Conservation (phyloP, 2,888 invertebrate genomes). For the Campoletis raptor region DNA sequence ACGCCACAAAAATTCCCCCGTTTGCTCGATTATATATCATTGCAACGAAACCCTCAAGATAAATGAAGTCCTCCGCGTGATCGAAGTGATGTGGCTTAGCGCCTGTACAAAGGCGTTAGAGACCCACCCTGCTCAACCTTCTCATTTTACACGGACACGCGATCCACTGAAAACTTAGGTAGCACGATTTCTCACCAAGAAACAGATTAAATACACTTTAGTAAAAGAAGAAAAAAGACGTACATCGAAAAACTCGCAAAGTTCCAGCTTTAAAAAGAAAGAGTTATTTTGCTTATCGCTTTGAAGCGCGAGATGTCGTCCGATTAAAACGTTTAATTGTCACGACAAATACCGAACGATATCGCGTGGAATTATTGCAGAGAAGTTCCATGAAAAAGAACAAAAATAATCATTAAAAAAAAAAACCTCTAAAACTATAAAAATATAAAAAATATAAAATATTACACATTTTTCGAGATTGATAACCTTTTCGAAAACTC, state of each 20-base stretch:
- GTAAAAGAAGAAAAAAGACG: neutral
- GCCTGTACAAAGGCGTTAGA: conserved; percentile 12
- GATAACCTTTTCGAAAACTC: too few relatives aligned
- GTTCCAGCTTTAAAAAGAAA: neutral
- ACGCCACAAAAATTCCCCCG: conserved; percentile 11
- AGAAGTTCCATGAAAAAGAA: neutral
- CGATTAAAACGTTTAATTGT: conserved; percentile 19
- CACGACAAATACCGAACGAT: neutral
- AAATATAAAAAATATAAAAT: too few relatives aligned
- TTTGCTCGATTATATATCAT: neutral
- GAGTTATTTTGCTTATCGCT: conserved; percentile 27
- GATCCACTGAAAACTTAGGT: conserved; percentile 30
- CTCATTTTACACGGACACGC: conserved; percentile 34
- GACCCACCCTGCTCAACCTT: conserved; percentile 4
- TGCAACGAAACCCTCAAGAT: conserved; percentile 11
- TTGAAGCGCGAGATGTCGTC: conserved; percentile 13
- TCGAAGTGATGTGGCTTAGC: conserved; percentile 28
- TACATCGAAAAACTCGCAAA: conserved; percentile 19
- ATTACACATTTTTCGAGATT: too few relatives aligned
- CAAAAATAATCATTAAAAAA: neutral
- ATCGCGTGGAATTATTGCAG: neutral
- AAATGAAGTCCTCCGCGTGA: conserved; percentile 36
- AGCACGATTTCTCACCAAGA: conserved; percentile 42
- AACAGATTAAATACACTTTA: conserved; percentile 27
- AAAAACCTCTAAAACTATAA: neutral